Percentiles rank a stretch among this genome's conserved stretches.
These are phyloP conservation scores for Ailuropoda melanoleuca DNA, from an alignment of 2,113 vertebrate genomes.

Conservation along the genomic window DNA sequence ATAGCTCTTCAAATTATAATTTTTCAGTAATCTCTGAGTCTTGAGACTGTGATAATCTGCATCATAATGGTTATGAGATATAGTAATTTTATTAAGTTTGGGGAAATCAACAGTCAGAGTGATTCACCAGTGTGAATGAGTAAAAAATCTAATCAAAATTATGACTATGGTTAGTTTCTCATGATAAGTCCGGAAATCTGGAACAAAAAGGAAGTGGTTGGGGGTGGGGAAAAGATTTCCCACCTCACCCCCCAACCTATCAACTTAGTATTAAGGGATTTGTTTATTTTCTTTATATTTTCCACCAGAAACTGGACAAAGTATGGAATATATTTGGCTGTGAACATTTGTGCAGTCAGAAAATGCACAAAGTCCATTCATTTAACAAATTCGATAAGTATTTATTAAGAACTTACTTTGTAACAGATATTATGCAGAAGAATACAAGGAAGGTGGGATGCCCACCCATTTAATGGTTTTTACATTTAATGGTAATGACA, in stretches of 20 bases:
- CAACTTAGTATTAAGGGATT: neutral
- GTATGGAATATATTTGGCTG: neutral
- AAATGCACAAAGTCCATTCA: neutral
- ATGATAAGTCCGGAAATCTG: neutral
- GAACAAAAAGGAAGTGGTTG: neutral
- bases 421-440: neutral
- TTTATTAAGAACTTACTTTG: neutral
- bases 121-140: slow-evolving; percentile 46
- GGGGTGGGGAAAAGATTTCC: accelerated
- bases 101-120: slow-evolving; percentile 63
- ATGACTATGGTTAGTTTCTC: neutral
- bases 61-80: slow-evolving; percentile 42
- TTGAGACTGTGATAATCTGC: slow-evolving; percentile 47
- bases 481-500: neutral
- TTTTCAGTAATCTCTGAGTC: slow-evolving; percentile 53
- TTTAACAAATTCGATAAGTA: neutral
- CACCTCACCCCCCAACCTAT: neutral
- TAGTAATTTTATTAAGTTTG: slow-evolving; percentile 59
- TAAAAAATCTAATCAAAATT: slow-evolving; percentile 40
- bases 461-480: accelerated
- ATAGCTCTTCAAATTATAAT: slow-evolving; percentile 47
- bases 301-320: neutral
- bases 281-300: neutral
- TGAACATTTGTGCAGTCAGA: neutral
- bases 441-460: neutral